A percentile compares a stretch with the other conserved stretches of the same genome.
These are phyloP conservation scores for Doryteuthis pealeii DNA, from an alignment of 1,140 invertebrate genomes.

Conservation along the genomic window DNA sequence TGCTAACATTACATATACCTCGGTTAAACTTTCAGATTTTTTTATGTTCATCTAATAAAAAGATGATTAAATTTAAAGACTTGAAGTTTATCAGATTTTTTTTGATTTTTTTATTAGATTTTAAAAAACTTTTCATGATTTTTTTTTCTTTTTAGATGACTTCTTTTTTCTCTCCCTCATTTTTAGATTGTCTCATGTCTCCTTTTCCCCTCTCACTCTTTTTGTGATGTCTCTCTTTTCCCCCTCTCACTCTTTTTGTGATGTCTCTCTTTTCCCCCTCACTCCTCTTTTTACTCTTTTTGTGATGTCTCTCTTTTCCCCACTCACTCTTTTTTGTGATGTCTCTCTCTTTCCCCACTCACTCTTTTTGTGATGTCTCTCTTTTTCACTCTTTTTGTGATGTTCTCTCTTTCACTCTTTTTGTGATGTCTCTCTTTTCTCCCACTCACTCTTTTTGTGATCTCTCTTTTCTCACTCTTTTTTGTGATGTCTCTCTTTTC, in stretches of 20 bases:
- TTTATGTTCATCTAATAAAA: too few species aligned
- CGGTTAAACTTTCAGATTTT: too few species aligned
- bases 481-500: background rate
- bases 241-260: background rate
- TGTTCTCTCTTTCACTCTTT: background rate
- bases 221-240: background rate
- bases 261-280: too few species aligned
- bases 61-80: too few species aligned
- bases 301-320: background rate
- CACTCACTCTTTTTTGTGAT: background rate
- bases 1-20: too few species aligned
- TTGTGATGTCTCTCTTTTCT: background rate
- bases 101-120: too few species aligned
- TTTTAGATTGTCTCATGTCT: background rate
- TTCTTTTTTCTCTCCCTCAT: background rate
- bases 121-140: too few species aligned
- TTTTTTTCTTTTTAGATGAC: too few species aligned
- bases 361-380: background rate
- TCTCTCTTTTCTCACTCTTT: background rate
- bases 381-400: background rate
- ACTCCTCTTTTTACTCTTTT: background rate
- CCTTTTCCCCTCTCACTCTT: background rate
- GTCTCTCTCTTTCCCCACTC: background rate
- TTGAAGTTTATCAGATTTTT: too few species aligned
- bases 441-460: background rate